Evolutionary conservation across 2,113 vertebrate genomes (phyloP), one percentile per base, ranked within the genome.

Genomic region (Menidia beryllina): DNA sequence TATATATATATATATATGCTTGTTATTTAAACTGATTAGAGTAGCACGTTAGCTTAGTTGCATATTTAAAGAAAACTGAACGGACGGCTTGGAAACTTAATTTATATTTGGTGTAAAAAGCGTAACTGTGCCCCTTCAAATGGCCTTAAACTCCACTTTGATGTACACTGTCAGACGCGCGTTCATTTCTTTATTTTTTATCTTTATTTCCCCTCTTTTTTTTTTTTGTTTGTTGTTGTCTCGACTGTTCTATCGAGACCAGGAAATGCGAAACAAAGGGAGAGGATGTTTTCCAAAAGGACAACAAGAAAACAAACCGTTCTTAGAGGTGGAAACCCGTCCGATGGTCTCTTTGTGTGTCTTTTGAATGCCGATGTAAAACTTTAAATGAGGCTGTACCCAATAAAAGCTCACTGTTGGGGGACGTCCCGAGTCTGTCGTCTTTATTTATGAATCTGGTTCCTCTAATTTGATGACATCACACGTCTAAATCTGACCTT

Each of bases 1-100:
- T 73, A 86, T 81, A 73, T 6, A 19, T 85, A 82, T 79, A 76
- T 66, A 57, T 81, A 84, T 90, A 86, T 89, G 83, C 89, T 94
- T 89, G 90, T 83, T 92, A 91, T 91, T 91, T 89, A 91, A 92
- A 90, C 72, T 69, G 52, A 86, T 91, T 94, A 94, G 92, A 90
- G 49, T 93, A 93, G 90, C 68, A 66, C 57, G 13, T 89, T 93
- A 91, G 91, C 68, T 88, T 93, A 93, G 92, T 69, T 26, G 75
- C 82, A 82, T 91, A 90, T 90, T 90, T 88, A 90, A 88, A 39
- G 63, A 39, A 72, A 75, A 51, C 57, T 55, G 84, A 92, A 85
- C 69, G 76, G 76, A 90, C 84, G 77, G 85, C 83, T 88, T 90
- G 80, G 74, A 86, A 85, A 88, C 75, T 79, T 92, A 89, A 90